phyloP scores from a whole-genome alignment of 2,113 vertebrate genomes.

The Oreocharis arfaki region DNA sequence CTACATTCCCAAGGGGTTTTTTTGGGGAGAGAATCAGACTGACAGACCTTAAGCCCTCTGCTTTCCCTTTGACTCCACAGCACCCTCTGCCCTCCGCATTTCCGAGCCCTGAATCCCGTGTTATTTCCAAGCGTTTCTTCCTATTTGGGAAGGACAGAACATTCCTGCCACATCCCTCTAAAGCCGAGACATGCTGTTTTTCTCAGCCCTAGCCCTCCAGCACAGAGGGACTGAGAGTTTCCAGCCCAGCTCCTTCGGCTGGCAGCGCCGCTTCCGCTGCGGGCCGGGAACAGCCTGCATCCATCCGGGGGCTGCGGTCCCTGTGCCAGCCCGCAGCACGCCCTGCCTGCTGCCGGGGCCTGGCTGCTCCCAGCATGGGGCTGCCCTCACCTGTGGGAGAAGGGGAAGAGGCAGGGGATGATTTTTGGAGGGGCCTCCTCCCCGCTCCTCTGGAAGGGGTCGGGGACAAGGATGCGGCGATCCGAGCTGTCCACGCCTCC shows the following conservation, averaged over 20 bases:
- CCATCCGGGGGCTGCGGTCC: not conserved
- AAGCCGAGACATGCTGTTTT: not conserved
- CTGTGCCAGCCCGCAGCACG: not conserved
- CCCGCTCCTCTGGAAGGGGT: not conserved
- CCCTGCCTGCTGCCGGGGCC: not conserved
- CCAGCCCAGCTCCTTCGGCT: not conserved
- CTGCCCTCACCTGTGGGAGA: not conserved
- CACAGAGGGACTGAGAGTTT: not conserved
- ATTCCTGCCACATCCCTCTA: not conserved
- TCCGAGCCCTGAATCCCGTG: not conserved
- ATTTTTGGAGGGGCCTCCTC: not conserved
- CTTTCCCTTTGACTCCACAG: not conserved
- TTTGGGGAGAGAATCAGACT: not conserved
- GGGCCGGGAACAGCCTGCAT: not conserved
- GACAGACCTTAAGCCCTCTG: not conserved
- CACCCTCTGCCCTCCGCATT: not conserved
- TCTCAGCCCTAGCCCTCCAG: not conserved
- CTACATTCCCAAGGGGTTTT: not conserved
- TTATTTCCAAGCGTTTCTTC: not conserved
- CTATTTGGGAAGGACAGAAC: not conserved
- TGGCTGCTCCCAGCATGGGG: not conserved
- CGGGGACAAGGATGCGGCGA: accelerated
- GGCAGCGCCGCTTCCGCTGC: accelerated
- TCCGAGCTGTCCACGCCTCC: not conserved
- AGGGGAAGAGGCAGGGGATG: not conserved